Conservation (phyloP, 2,113 vertebrate species). For the Ctenomys sociabilis region DNA sequence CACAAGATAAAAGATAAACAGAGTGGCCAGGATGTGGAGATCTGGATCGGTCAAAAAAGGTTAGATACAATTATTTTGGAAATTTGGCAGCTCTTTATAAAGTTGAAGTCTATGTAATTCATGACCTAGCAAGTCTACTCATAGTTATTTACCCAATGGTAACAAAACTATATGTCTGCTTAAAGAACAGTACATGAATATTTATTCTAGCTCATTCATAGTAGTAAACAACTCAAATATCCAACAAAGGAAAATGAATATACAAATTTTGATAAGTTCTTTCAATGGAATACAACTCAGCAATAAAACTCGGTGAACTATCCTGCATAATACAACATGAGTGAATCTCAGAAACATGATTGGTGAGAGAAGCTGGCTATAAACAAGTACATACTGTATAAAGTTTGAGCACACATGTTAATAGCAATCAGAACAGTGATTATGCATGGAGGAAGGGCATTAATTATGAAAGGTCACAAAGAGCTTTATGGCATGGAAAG, state of each 20-base stretch:
- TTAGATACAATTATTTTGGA: not conserved
- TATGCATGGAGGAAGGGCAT: not conserved
- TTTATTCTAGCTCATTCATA: constrained; percentile 41
- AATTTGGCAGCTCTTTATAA: constrained; percentile 28
- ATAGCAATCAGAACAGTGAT: constrained; percentile 32
- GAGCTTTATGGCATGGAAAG: not conserved
- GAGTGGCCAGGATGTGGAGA: not conserved
- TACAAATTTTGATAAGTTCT: not conserved
- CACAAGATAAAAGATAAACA: not conserved
- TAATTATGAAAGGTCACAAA: not conserved
- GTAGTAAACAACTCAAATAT: not conserved
- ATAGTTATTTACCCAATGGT: not conserved
- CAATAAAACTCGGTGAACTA: not conserved
- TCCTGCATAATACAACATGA: not conserved
- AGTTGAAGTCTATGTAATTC: constrained; percentile 5
- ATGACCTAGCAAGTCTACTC: not conserved
- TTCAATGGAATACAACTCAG: not conserved
- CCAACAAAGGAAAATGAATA: not conserved
- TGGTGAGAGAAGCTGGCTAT: constrained; percentile 29
- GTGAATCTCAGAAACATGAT: not conserved
- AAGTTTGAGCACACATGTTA: not conserved
- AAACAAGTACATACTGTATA: not conserved
- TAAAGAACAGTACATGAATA: constrained; percentile 35
- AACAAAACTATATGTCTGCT: not conserved
- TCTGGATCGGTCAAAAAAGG: not conserved